phyloP scores from a whole-genome alignment of 2,113 vertebrate species.

The Andinoacara biseriatus region DNA sequence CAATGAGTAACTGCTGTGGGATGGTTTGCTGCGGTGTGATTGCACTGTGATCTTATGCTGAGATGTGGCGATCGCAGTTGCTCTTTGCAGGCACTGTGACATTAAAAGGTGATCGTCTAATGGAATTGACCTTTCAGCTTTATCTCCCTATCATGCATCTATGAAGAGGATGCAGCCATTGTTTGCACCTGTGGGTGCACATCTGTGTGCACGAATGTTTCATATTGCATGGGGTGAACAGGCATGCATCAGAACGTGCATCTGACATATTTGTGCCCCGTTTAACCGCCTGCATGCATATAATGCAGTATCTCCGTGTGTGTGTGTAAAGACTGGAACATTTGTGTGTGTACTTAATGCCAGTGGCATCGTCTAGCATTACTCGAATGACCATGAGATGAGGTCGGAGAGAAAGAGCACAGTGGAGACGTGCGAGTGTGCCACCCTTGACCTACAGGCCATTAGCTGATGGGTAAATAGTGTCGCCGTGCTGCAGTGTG shows the following conservation, averaged over 20 bases:
- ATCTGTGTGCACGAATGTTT: constrained; percentile 18
- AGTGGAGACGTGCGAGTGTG: constrained; percentile 40
- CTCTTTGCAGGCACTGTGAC: constrained; percentile 66
- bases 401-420: constrained; percentile 51
- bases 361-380: constrained; percentile 45
- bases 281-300: not conserved
- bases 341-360: constrained; percentile 41
- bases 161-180: constrained; percentile 35
- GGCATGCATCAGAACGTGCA: not conserved
- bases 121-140: constrained; percentile 73
- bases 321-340: not conserved
- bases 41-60: constrained; percentile 17
- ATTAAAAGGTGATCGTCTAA: constrained; percentile 74
- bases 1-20: not conserved
- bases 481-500: constrained; percentile 28
- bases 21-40: constrained; percentile 35
- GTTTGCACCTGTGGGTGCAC: constrained; percentile 4
- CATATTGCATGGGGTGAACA: not conserved
- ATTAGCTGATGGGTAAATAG: constrained; percentile 65
- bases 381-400: constrained; percentile 41
- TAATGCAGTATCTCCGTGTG: not conserved
- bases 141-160: constrained; percentile 69
- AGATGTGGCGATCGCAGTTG: constrained; percentile 35
- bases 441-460: constrained; percentile 53
- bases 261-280: not conserved